Evolutionary conservation across 1,140 invertebrate genomes (phyloP), one percentile per base, ranked within the genome.

Genomic region (Calliphora vicina): DNA sequence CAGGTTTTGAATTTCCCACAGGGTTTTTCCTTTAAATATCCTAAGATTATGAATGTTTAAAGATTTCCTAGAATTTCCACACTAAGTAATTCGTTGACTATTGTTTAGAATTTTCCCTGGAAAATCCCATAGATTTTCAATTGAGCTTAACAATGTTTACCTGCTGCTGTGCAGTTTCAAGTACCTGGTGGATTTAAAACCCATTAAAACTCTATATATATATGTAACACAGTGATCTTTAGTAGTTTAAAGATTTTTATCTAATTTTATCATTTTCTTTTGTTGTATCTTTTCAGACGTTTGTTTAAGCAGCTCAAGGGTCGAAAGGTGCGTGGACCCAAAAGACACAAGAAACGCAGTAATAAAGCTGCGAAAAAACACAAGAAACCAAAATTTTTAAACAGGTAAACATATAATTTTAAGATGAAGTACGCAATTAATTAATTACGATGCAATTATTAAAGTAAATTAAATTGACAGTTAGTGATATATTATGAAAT

Each of bases 261-360:
- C 1, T 35, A 35, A 35, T 35, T 5, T 5, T 35, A n/a, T n/a
- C n/a, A n/a, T 5, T 76, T n/a, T 42, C 3, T 42, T 20, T 76
- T 42, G 2, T 35, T 76, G 50, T 67, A 27, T 61, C 15, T 50
- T 82, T 84, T 0, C 50, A 84, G 83, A 35, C 83, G 83, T 4
- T 27, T 84, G 15, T 84, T 84, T 29, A 84, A 84, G 50, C 83
- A 84, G 23, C 73, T 84, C 12, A 84, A 84, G 76, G 74, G 81
- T 50, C 78, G 71, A 23, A 57, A 42, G 50, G 50, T 84, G 27
- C n/a, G 50, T 25, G 20, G 81, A 17, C 25, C 29, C 1, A 76
- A 82, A 25, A 82, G 74, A 17, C 81, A 82, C 15, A 74, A 43
- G 15, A 84, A 82, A 26, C 45, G 83, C 10, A 71, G 20, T 12